Evolutionary conservation across 1,140 invertebrate genomes (phyloP).

Genomic region (Melitaea cinxia): DNA sequence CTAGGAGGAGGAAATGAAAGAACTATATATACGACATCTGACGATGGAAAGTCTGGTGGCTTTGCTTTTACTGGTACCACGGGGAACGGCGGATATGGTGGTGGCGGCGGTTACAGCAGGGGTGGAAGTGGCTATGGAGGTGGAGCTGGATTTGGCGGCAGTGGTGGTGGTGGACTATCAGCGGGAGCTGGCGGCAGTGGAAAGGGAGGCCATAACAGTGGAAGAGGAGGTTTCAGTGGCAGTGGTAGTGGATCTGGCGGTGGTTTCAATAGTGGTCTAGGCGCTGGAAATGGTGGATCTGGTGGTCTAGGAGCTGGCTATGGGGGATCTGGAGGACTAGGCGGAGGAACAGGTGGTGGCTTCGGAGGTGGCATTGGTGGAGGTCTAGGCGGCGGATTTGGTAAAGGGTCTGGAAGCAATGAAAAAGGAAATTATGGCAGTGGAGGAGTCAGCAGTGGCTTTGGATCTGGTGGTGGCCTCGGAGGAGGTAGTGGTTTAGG

Average conservation of each 20-base stretch:
- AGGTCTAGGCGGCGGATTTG: constrained; percentile 31
- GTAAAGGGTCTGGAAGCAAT: not conserved
- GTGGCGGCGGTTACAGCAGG: constrained; percentile 40
- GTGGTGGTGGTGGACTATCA: constrained; percentile 28
- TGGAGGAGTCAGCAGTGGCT: constrained; percentile 39
- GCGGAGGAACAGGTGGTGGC: constrained; percentile 15
- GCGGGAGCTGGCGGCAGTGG: constrained; percentile 35
- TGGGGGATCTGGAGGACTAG: constrained; percentile 23
- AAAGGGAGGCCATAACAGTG: constrained; percentile 21
- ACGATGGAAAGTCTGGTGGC: constrained; percentile 62
- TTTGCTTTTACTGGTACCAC: constrained; percentile 55
- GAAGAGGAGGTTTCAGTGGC: constrained; percentile 18
- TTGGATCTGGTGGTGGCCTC: constrained; percentile 28
- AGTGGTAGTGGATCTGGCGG: constrained; percentile 25
- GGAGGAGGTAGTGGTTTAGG: constrained; percentile 23
- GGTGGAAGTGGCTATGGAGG: constrained; percentile 39
- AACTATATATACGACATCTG: constrained; percentile 48
- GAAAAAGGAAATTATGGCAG: constrained; percentile 37
- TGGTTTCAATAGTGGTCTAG: constrained; percentile 11
- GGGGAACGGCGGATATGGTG: constrained; percentile 42
- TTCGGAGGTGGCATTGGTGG: constrained; percentile 37
- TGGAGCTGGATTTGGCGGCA: constrained; percentile 41
- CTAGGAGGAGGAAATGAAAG: constrained; percentile 47
- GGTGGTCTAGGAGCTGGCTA: constrained; percentile 35
- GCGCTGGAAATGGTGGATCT: constrained; percentile 37